Base-by-base conservation (phyloP, 2,888 invertebrate genomes). In the Acleris holmiana region DNA sequence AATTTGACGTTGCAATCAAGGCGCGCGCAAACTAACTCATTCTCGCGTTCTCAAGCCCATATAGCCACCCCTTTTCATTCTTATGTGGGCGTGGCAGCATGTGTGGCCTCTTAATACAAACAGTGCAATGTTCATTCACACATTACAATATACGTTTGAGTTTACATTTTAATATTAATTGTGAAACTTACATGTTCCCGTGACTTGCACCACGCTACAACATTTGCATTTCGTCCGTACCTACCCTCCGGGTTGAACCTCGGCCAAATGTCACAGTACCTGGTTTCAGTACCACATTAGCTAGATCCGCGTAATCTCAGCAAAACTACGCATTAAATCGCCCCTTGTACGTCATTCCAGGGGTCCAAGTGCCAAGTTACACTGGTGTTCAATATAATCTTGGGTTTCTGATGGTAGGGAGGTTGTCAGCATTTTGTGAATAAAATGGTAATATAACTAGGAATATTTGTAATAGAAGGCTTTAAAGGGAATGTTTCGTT, bases 211-310 rank as follows among this genome's bases (percentile, higher is more conserved):
- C 77, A 72, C 56, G 51, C 65, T 18, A 51, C 55, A 64, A 74
- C 66, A 83, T 83, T 82, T 80, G 76, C 83, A 84, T 81, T 74
- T 74, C 75, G 74, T 73, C 73, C 74, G 73, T 68, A 61, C 67
- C 68, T 74, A 68, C 71, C 73, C 75, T 74, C 69, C 67, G 74
- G 73, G 74, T 77, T 78, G 78, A 82, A 79, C 79, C 82, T 80
- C 77, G 72, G 79, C 82, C 83, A 84, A 85, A 85, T 82, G 83
- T 83, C 83, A 75, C 78, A 71, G 73, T 78, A 79, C 83, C 83
- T 79, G 83, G 82, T 80, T 80, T 29, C 51, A 51, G 60, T 48
- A 63, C 67, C 64, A 64, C 60, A 61, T 66, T 66, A 66, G 44
- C 56, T 47, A 46, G 66, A 66, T 61, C 66, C 46, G 48, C 29